Conservation (phyloP, 1,140 invertebrate species). For the Drosophila trapezifrons region DNA sequence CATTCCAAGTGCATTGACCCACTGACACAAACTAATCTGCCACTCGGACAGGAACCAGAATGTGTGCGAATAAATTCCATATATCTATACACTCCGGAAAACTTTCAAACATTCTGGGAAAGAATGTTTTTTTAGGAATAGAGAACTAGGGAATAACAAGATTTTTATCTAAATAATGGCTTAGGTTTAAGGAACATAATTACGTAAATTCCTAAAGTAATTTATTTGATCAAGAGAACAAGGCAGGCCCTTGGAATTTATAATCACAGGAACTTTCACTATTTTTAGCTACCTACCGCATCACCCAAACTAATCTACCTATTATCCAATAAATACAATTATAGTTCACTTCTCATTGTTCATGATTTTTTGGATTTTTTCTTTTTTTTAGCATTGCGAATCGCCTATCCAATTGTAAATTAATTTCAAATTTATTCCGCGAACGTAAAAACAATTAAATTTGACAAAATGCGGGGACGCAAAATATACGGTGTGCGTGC, state of each 20-base stretch:
- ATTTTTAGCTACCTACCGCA: not conserved
- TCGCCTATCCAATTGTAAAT: constrained; percentile 26
- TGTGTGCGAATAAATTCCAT: constrained; percentile 11
- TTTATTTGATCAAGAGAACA: no score
- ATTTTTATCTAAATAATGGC: no score
- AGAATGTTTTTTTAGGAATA: not conserved
- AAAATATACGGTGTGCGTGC: constrained; percentile 28
- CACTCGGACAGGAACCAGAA: constrained; percentile 4
- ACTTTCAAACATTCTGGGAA: not conserved
- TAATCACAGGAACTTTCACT: no score
- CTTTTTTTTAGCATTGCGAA: not conserved
- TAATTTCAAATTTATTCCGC: constrained; percentile 53
- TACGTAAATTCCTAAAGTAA: no score
- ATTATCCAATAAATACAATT: constrained; percentile 3
- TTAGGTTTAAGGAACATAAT: no score
- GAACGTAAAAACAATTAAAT: constrained; percentile 69
- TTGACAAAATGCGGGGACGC: constrained; percentile 51
- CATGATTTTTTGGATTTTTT: not conserved
- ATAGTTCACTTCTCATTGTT: not conserved
- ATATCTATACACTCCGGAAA: not conserved
- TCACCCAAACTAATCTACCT: not conserved
- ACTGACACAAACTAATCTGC: constrained; percentile 60
- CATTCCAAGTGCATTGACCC: constrained; percentile 67
- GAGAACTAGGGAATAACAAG: no score
- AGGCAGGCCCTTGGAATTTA: no score